These are phyloP conservation scores for Temnothorax unifasciatus DNA, from an alignment of 2,888 invertebrate species.

Conservation along the genomic window DNA sequence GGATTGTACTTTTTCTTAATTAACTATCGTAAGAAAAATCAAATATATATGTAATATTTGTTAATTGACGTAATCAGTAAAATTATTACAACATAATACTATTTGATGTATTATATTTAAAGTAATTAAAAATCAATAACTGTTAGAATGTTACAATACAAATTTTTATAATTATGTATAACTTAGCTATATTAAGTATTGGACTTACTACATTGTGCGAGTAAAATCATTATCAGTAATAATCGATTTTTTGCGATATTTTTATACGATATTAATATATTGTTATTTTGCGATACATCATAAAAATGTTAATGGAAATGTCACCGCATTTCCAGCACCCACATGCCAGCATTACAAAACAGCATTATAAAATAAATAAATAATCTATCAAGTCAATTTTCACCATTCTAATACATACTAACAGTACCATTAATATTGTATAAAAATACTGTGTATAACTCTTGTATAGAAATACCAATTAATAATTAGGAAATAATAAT, in stretches of 20 bases:
- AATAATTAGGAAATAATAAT: too few relatives aligned
- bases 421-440: neutral
- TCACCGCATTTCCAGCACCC: neutral
- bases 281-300: slow-evolving; percentile 12
- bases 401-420: neutral
- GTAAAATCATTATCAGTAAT: neutral
- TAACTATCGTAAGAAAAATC: neutral
- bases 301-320: slow-evolving; percentile 8
- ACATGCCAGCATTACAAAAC: too few relatives aligned
- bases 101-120: neutral
- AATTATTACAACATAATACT: neutral
- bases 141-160: neutral
- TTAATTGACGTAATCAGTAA: neutral
- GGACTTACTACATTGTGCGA: neutral
- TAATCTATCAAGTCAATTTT: neutral
- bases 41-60: neutral
- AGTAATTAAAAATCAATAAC: neutral
- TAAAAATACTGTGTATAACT: neutral
- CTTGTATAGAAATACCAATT: neutral
- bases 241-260: neutral
- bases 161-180: neutral
- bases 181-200: neutral
- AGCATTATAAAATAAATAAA: slow-evolving; percentile 14
- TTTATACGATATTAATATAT: neutral
- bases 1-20: slow-evolving; percentile 30